Conservation (phyloP, 2,888 invertebrate genomes). For the Ischnura elegans region DNA sequence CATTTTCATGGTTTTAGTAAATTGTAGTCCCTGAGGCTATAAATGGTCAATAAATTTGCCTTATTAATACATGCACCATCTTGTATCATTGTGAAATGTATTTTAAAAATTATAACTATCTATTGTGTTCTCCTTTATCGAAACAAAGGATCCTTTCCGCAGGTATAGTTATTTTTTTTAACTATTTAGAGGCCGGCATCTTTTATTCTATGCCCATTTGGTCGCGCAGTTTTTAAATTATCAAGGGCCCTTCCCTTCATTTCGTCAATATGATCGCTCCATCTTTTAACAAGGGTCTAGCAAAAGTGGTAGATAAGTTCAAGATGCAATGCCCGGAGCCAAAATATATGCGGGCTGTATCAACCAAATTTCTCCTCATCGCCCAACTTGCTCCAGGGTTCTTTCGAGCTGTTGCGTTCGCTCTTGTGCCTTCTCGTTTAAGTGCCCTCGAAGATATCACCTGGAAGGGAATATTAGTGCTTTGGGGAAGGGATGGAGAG, state of each 20-base stretch:
- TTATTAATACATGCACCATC: too few species aligned
- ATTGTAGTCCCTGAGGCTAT: too few species aligned
- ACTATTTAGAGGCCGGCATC: not conserved
- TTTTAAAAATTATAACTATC: too few species aligned
- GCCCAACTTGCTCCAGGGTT: conserved; percentile 25
- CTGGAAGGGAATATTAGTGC: not conserved
- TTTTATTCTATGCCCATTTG: not conserved
- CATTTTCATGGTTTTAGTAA: too few species aligned
- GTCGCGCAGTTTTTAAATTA: not conserved
- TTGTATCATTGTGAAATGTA: too few species aligned
- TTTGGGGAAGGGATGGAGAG: not conserved
- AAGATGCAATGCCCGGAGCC: not conserved
- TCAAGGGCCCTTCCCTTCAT: not conserved
- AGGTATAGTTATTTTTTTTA: too few species aligned
- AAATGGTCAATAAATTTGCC: too few species aligned
- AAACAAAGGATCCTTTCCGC: too few species aligned
- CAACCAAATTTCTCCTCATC: not conserved
- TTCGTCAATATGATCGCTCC: not conserved
- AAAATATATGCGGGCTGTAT: not conserved
- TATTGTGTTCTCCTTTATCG: too few species aligned
- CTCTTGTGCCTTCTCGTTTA: not conserved
- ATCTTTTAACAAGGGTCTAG: not conserved
- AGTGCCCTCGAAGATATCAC: not conserved
- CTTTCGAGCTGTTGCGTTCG: not conserved
- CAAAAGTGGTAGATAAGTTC: not conserved